These are phyloP conservation scores for Tetraodon nigroviridis DNA, from an alignment of 2,113 vertebrate genomes.

Conservation along the genomic window DNA sequence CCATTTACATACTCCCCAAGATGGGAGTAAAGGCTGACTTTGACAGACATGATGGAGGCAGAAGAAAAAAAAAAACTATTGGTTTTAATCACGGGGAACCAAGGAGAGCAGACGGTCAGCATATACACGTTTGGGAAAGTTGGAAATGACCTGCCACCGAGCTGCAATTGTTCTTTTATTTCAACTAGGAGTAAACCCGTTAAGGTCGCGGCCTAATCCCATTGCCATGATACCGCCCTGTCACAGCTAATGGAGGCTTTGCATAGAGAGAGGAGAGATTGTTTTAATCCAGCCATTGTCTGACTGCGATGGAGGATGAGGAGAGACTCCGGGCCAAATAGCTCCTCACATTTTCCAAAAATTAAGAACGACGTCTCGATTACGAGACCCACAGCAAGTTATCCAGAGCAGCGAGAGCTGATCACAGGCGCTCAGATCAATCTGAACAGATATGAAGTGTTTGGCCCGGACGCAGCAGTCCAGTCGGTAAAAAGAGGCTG, in stretches of 20 bases:
- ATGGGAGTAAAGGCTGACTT: conserved; percentile 15
- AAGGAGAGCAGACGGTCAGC: conserved; percentile 19
- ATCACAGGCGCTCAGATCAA: not conserved
- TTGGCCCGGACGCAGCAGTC: conserved; percentile 2
- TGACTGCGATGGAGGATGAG: conserved; percentile 50
- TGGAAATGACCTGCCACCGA: conserved; percentile 4
- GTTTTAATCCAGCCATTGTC: conserved; percentile 63
- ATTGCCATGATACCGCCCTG: conserved; percentile 49
- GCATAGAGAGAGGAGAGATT: conserved; percentile 45
- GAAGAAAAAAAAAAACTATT: not conserved
- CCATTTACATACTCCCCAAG: conserved; percentile 15
- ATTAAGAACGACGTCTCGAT: conserved; percentile 19
- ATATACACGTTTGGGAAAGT: conserved; percentile 9
- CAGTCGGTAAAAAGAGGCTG: conserved; percentile 11
- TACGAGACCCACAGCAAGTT: conserved; percentile 2
- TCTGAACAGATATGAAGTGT: not conserved
- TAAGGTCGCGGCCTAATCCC: conserved; percentile 63
- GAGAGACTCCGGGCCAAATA: conserved; percentile 20
- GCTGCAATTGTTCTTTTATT: conserved; percentile 59
- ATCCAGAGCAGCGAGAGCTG: too few relatives aligned
- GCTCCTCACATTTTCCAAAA: conserved; percentile 20
- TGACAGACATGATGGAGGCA: conserved; percentile 20
- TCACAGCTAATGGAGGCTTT: conserved; percentile 58
- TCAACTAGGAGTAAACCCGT: conserved; percentile 51
- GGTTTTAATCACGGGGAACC: conserved; percentile 28